phyloP scores from a whole-genome alignment of 2,113 vertebrate genomes.

The Tyrannus savana region DNA sequence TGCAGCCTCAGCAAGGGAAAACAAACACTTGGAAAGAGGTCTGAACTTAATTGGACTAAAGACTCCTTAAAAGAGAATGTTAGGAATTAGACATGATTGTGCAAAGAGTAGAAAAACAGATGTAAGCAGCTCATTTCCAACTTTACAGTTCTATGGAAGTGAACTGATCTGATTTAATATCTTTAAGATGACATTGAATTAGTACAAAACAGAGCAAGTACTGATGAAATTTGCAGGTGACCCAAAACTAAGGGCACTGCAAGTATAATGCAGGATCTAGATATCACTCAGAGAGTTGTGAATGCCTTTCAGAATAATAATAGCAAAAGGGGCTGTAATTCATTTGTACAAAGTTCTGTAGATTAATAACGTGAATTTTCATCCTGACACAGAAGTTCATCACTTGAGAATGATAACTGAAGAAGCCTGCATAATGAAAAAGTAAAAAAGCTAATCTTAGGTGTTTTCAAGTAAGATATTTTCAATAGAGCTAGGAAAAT shows the following conservation, averaged over 20 bases:
- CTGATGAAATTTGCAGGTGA: background rate
- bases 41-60: background rate
- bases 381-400: background rate
- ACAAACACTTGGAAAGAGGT: background rate
- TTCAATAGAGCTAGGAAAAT: background rate
- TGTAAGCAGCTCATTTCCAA: background rate
- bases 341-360: background rate
- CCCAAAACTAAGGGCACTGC: background rate
- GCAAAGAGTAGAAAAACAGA: background rate
- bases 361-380: background rate
- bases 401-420: background rate
- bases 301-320: background rate
- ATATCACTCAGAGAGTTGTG: background rate
- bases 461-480: background rate
- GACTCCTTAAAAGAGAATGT: background rate
- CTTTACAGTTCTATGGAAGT: background rate
- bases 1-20: background rate
- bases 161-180: background rate
- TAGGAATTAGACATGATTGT: background rate
- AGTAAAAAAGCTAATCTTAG: background rate
- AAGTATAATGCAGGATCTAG: background rate
- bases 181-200: background rate
- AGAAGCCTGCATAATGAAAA: background rate
- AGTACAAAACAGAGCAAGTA: background rate
- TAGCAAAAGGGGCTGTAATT: background rate